phyloP scores from a whole-genome alignment of 2,797 vertebrate species.

The Nannoperca obscura region DNA sequence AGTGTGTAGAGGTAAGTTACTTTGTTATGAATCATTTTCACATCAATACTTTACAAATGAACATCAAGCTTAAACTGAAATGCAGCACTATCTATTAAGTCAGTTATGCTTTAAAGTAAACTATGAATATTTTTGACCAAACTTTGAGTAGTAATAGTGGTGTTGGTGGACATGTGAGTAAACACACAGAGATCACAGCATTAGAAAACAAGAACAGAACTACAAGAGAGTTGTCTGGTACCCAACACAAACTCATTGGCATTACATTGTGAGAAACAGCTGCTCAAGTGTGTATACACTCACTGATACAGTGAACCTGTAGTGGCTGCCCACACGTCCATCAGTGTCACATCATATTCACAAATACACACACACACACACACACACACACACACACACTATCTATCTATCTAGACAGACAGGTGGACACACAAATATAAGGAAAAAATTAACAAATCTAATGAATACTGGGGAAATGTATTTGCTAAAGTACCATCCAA shows the following conservation, averaged over 20 bases:
- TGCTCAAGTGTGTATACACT: background rate
- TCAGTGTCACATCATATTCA: constrained; percentile 55
- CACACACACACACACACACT: background rate
- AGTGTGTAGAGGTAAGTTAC: background rate
- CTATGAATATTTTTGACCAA: background rate
- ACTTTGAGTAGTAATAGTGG: background rate
- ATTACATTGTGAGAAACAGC: background rate
- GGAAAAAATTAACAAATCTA: background rate
- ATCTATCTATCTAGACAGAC: no score
- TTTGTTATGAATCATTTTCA: background rate
- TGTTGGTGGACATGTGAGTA: background rate
- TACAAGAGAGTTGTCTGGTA: background rate
- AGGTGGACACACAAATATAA: background rate
- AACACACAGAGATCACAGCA: background rate
- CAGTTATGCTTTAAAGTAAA: background rate
- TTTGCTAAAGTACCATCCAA: background rate
- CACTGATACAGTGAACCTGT: background rate
- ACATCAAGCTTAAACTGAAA: background rate
- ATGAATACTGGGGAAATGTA: background rate
- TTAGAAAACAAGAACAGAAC: background rate
- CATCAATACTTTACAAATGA: background rate
- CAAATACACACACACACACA: constrained; percentile 13
- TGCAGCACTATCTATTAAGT: background rate
- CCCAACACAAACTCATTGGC: no score
- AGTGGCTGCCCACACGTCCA: constrained; percentile 24